phyloP scores from a whole-genome alignment of 2,888 invertebrate species.

The Nineta flava region DNA sequence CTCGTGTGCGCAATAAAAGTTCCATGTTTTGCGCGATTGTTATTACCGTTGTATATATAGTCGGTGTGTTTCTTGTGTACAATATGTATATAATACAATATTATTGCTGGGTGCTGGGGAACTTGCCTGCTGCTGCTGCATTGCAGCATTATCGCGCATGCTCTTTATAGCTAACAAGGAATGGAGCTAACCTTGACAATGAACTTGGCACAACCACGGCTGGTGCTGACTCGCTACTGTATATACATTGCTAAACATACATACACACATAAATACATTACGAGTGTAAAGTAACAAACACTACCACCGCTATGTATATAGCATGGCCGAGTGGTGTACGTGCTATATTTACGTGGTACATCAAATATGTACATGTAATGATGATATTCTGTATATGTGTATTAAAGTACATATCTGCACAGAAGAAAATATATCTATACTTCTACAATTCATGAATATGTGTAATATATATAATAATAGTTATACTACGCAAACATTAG shows the following conservation, averaged over 20 bases:
- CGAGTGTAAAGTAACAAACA: too few species aligned
- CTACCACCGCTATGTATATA: too few species aligned
- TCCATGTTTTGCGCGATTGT: constrained; percentile 4
- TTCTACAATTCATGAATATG: too few species aligned
- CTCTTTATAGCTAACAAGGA: not conserved
- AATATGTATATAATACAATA: not conserved
- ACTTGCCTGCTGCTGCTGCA: not conserved
- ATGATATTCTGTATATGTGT: too few species aligned
- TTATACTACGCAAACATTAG: too few species aligned
- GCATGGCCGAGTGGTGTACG: too few species aligned
- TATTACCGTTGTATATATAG: not conserved
- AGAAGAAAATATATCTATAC: too few species aligned
- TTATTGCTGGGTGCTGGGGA: not conserved
- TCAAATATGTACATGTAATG: too few species aligned
- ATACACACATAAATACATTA: not conserved
- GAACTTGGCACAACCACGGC: constrained; percentile 48
- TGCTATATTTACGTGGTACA: too few species aligned
- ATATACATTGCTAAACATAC: not conserved
- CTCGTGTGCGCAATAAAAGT: constrained; percentile 3
- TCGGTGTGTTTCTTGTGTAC: not conserved
- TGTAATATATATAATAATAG: too few species aligned
- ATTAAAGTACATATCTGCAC: too few species aligned
- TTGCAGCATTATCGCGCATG: constrained; percentile 1
- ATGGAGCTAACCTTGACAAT: constrained; percentile 55
- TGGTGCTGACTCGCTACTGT: not conserved